These are phyloP conservation scores for Crotalus helleri DNA, from an alignment of 2,113 vertebrate species.

Conservation along the genomic window DNA sequence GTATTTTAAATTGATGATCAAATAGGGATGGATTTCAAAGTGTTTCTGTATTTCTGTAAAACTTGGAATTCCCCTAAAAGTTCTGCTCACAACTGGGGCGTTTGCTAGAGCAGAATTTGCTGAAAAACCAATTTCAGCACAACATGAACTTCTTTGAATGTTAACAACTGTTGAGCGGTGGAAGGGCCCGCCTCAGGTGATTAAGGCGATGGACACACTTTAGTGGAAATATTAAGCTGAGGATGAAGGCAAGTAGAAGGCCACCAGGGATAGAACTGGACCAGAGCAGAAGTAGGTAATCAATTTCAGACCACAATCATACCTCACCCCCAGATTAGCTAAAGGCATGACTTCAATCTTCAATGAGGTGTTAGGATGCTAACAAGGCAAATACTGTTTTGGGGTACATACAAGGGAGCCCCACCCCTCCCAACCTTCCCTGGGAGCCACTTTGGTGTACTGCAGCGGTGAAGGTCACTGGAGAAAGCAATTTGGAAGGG, in stretches of 20 bases:
- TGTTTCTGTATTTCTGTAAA: not conserved
- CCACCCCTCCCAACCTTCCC: too few species aligned
- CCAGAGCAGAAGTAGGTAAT: not conserved
- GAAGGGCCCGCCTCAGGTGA: not conserved
- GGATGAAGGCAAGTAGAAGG: not conserved
- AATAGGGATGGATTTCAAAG: not conserved
- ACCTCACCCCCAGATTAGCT: too few species aligned
- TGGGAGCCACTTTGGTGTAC: too few species aligned
- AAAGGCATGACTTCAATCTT: too few species aligned
- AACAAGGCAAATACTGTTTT: too few species aligned
- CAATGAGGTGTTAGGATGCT: too few species aligned
- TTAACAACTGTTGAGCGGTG: not conserved
- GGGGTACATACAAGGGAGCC: too few species aligned
- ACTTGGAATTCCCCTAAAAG: not conserved
- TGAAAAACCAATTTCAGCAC: not conserved
- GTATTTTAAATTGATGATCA: not conserved
- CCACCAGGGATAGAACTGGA: not conserved
- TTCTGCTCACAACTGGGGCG: not conserved
- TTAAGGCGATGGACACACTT: not conserved
- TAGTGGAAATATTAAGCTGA: not conserved
- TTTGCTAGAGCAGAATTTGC: not conserved
- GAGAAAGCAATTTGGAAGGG: too few species aligned
- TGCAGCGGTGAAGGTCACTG: too few species aligned
- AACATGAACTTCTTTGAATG: not conserved
- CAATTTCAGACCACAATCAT: too few species aligned